Conservation (phyloP, 2,797 vertebrate species). For the Pogoniulus pusillus region DNA sequence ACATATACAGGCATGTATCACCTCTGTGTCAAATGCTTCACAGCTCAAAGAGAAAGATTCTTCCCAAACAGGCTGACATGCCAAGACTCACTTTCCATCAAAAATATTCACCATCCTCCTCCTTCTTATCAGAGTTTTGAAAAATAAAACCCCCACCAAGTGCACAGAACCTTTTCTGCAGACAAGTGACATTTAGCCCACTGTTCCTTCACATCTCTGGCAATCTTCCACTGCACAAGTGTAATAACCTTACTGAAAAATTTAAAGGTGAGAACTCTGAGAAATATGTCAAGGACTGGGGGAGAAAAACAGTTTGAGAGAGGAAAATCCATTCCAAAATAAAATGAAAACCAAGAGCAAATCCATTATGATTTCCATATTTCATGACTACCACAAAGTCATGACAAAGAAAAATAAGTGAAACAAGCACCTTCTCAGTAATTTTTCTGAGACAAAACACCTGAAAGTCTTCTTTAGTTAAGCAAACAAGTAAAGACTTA, state of each 20-base stretch:
- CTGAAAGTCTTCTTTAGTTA: neutral
- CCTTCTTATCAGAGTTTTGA: neutral
- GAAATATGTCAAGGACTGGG: neutral
- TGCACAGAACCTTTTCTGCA: neutral
- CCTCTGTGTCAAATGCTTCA: neutral
- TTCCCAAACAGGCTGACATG: neutral
- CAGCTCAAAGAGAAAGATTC: neutral
- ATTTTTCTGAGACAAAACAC: neutral
- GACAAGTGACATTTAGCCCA: slow-evolving; percentile 39
- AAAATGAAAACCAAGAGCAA: neutral
- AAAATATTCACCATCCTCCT: neutral
- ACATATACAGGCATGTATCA: neutral
- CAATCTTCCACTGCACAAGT: neutral
- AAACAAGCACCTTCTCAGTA: neutral
- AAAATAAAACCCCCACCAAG: neutral
- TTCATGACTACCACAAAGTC: neutral
- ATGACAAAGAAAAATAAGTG: neutral
- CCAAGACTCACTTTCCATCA: neutral
- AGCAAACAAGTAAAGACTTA: neutral
- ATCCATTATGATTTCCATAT: neutral
- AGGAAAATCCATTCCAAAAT: neutral
- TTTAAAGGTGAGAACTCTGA: neutral
- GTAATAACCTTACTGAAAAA: neutral
- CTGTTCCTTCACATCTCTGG: neutral
- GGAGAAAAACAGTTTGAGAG: neutral